Evolutionary conservation across 2,888 invertebrate species (phyloP).

Genomic region (Anthrax anthrax): DNA sequence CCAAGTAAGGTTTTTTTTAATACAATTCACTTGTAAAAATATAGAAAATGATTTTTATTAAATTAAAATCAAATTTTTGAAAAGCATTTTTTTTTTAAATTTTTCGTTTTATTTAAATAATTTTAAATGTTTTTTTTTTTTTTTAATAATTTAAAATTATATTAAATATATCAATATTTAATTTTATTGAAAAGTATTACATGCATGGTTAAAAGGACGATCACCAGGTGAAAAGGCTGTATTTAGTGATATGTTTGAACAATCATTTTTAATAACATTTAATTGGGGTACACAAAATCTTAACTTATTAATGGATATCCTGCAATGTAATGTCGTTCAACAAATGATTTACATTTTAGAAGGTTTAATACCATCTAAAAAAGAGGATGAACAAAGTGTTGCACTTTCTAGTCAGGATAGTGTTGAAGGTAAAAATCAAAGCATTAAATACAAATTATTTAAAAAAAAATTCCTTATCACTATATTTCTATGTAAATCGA

Average conservation of each 20-base stretch:
- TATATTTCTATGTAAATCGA: no score
- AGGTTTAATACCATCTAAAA: conserved; percentile 66
- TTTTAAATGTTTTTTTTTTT: background rate
- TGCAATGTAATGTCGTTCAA: conserved; percentile 80
- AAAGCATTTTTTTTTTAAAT: no score
- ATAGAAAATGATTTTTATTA: no score
- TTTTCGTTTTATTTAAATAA: background rate
- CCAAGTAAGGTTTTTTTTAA: conserved; percentile 43
- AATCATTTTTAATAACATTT: conserved; percentile 57
- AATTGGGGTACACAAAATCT: conserved; percentile 78
- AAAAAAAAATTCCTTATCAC: no score
- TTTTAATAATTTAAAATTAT: background rate
- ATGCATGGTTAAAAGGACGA: conserved; percentile 65
- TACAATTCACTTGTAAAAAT: no score
- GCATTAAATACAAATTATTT: no score
- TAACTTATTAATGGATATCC: conserved; percentile 64
- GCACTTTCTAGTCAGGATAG: conserved; percentile 37
- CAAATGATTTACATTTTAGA: conserved; percentile 76
- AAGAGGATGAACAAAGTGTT: conserved; percentile 43
- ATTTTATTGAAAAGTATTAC: conserved; percentile 42
- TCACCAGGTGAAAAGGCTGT: conserved; percentile 45
- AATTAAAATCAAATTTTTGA: no score
- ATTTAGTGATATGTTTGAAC: conserved; percentile 59
- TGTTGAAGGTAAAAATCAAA: conserved; percentile 36
- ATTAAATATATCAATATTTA: background rate